Conservation (phyloP, 2,888 invertebrate species). For the Sinohyriopsis cumingii region DNA sequence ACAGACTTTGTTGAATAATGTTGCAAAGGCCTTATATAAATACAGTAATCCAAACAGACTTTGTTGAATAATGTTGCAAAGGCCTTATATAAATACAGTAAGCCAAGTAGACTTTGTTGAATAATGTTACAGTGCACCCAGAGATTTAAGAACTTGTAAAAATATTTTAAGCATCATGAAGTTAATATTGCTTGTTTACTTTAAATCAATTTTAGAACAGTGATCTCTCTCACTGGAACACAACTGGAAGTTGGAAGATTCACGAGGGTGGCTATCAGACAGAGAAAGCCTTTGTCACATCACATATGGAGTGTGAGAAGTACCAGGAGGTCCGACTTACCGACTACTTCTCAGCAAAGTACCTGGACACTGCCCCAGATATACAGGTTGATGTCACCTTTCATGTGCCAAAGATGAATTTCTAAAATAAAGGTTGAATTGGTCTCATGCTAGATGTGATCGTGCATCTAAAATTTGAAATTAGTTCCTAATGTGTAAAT, state of each 20-base stretch:
- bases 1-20: too few relatives aligned
- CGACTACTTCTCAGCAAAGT: constrained; percentile 45
- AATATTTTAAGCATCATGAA: not conserved
- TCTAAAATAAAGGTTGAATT: not conserved
- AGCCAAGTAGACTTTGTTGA: too few relatives aligned
- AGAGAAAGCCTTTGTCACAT: constrained; percentile 50
- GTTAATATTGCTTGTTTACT: too few relatives aligned
- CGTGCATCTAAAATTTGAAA: not conserved
- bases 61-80: too few relatives aligned
- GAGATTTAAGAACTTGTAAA: too few relatives aligned
- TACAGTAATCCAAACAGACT: too few relatives aligned
- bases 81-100: too few relatives aligned
- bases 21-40: too few relatives aligned
- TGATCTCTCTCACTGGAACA: constrained; percentile 50
- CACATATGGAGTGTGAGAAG: constrained; percentile 51
- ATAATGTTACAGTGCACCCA: too few relatives aligned
- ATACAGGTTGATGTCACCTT: constrained; percentile 43
- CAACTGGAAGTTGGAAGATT: constrained; percentile 35
- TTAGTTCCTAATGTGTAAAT: not conserved
- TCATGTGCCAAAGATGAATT: not conserved
- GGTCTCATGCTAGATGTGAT: not conserved
- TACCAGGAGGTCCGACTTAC: constrained; percentile 51
- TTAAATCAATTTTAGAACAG: constrained; percentile 23
- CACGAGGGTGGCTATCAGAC: constrained; percentile 49
- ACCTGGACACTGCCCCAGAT: constrained; percentile 55